These are phyloP conservation scores for Eulithis prunata DNA, from an alignment of 2,888 invertebrate genomes.

Conservation along the genomic window DNA sequence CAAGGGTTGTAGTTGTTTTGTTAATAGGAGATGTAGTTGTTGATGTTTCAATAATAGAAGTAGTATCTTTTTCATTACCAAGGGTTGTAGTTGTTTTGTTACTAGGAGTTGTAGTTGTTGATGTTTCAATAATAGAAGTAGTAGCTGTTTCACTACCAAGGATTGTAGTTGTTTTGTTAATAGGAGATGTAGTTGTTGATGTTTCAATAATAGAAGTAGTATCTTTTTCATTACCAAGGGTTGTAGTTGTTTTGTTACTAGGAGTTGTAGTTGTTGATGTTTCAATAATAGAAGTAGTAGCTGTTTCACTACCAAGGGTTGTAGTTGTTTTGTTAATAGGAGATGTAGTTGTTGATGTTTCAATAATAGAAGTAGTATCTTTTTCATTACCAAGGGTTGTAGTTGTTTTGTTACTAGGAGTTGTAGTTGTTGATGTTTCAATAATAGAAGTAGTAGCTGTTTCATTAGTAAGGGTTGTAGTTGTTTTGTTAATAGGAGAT, in stretches of 20 bases:
- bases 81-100: too few relatives aligned
- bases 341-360: neutral
- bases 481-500: too few relatives aligned
- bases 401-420: too few relatives aligned
- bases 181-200: too few relatives aligned
- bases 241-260: too few relatives aligned
- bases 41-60: neutral
- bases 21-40: too few relatives aligned
- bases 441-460: neutral
- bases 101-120: neutral
- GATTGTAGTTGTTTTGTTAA: neutral
- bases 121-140: neutral
- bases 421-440: neutral
- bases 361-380: too few relatives aligned
- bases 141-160: neutral
- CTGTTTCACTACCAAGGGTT: neutral
- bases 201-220: too few relatives aligned
- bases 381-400: neutral
- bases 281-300: too few relatives aligned
- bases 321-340: neutral
- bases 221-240: too few relatives aligned
- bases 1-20: neutral
- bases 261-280: too few relatives aligned
- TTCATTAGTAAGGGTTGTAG: neutral
- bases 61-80: neutral